These are phyloP conservation scores for Panthera tigris DNA, from an alignment of 2,113 vertebrate species.

Conservation along the genomic window DNA sequence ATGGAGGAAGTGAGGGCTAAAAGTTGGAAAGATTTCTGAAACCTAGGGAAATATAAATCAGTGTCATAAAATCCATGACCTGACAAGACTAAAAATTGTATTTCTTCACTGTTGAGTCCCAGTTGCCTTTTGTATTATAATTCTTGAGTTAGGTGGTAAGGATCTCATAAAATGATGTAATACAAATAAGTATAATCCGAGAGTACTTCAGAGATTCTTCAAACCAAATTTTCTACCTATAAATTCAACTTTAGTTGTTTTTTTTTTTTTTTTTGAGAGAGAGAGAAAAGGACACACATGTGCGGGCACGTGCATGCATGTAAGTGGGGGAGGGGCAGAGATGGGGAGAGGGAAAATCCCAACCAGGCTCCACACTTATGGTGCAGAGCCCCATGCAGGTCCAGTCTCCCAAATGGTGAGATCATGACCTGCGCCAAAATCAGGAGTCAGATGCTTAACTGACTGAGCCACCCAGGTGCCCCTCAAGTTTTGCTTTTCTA, in stretches of 20 bases:
- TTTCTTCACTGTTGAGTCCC: slow-evolving; percentile 13
- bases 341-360: too few relatives aligned
- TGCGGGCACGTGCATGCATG: too few relatives aligned
- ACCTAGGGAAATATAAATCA: neutral
- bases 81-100: slow-evolving; percentile 40
- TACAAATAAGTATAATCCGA: neutral
- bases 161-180: neutral
- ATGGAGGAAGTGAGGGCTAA: slow-evolving; percentile 53
- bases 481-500: neutral
- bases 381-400: too few relatives aligned
- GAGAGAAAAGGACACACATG: too few relatives aligned
- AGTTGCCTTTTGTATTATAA: neutral
- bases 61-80: slow-evolving; percentile 56
- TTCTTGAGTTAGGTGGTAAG: slow-evolving; percentile 17
- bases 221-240: neutral
- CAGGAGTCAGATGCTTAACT: too few relatives aligned
- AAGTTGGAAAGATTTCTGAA: slow-evolving; percentile 54
- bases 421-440: too few relatives aligned
- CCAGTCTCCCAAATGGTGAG: too few relatives aligned
- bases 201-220: neutral
- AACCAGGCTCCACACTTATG: too few relatives aligned
- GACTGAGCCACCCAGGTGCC: too few relatives aligned
- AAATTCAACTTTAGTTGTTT: neutral
- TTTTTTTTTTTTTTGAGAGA: too few relatives aligned
- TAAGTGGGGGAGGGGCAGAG: too few relatives aligned